Evolutionary conservation across 1,140 invertebrate genomes (phyloP).

Genomic region (Piezodorus guildinii): DNA sequence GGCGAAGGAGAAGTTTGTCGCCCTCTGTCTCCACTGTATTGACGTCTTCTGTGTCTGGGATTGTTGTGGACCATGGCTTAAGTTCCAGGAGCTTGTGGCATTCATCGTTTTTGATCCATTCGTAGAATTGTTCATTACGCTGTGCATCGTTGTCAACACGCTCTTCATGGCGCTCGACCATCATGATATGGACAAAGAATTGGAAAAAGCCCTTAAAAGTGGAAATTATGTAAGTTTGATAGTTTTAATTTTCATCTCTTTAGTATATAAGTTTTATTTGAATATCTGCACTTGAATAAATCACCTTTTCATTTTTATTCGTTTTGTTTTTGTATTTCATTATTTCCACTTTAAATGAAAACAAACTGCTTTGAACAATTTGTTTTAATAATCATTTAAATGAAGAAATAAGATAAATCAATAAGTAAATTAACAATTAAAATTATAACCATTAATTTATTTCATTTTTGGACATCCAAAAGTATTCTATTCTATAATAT

Average conservation of each 20-base stretch:
- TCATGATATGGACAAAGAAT: conserved; percentile 80
- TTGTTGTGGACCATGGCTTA: conserved; percentile 83
- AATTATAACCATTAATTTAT: too few species aligned
- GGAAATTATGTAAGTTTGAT: conserved; percentile 87
- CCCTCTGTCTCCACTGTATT: conserved; percentile 61
- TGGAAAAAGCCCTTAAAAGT: conserved; percentile 72
- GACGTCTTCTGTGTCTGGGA: conserved; percentile 96
- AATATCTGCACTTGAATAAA: not conserved
- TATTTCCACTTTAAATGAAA: too few species aligned
- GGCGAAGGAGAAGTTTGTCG: conserved; percentile 70
- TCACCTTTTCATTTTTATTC: too few species aligned
- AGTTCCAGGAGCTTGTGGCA: conserved; percentile 79
- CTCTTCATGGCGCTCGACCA: conserved; percentile 97
- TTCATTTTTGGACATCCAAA: too few species aligned
- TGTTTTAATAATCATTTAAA: not conserved
- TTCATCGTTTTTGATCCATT: conserved; percentile 94
- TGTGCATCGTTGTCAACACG: conserved; percentile 96
- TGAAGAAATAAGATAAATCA: not conserved
- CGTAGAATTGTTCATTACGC: conserved; percentile 93
- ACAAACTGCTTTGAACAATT: not conserved
- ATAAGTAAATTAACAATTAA: not conserved
- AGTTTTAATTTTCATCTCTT: conserved; percentile 18
- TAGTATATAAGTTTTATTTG: not conserved
- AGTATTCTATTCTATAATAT: too few species aligned
- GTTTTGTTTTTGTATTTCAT: too few species aligned